Conservation (phyloP, 2,113 vertebrate genomes). For the Pipa parva region DNA sequence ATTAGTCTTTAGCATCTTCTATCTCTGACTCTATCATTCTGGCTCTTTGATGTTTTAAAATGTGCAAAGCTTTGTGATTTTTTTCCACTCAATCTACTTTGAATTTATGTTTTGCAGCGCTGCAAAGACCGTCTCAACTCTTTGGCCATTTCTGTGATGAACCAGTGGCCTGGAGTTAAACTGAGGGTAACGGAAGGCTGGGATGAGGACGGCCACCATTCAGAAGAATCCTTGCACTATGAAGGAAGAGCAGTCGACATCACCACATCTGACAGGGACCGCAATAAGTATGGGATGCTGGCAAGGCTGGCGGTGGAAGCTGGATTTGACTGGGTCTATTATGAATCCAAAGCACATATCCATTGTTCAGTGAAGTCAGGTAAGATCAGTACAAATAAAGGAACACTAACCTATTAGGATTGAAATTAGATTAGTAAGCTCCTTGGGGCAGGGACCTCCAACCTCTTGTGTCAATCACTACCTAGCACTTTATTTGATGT, state of each 20-base stretch:
- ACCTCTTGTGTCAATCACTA: too few relatives aligned
- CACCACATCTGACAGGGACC: conserved; percentile 88
- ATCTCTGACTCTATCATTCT: too few relatives aligned
- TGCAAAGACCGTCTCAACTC: conserved; percentile 98
- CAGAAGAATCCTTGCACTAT: conserved; percentile 83
- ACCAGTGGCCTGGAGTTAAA: conserved; percentile 87
- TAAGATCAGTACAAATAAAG: conserved; percentile 60
- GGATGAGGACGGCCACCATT: conserved; percentile 89
- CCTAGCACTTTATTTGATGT: too few relatives aligned
- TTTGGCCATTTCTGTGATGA: conserved; percentile 91
- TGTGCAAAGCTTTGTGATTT: too few relatives aligned
- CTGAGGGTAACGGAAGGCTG: conserved; percentile 89
- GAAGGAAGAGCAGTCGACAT: conserved; percentile 89
- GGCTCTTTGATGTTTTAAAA: too few relatives aligned
- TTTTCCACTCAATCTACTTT: too few relatives aligned
- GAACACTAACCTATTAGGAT: too few relatives aligned
- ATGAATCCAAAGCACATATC: conserved; percentile 86
- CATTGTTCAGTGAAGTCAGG: conserved; percentile 96
- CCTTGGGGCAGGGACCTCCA: too few relatives aligned
- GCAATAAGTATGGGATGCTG: conserved; percentile 87
- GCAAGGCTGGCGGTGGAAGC: conserved; percentile 86
- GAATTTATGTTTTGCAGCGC: conserved; percentile 76
- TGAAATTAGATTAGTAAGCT: too few relatives aligned
- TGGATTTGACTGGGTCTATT: conserved; percentile 92
- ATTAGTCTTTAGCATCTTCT: too few relatives aligned